phyloP scores from a whole-genome alignment of 2,797 vertebrate genomes.

The Epinephelus malabaricus region DNA sequence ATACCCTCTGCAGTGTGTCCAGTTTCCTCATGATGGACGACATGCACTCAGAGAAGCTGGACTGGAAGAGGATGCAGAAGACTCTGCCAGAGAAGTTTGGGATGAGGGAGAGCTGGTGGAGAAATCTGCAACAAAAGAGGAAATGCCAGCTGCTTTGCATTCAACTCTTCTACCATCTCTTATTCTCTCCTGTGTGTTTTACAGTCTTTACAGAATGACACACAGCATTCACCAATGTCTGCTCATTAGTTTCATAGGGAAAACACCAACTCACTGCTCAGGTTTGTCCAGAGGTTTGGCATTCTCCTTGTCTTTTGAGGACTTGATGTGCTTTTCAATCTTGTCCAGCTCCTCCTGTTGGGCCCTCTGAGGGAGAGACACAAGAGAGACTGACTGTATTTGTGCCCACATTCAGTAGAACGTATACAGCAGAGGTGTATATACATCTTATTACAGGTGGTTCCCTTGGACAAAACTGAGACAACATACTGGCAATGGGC shows the following conservation, averaged over 20 bases:
- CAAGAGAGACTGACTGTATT: background rate
- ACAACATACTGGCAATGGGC: background rate
- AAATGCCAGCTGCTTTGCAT: background rate
- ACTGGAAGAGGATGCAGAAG: conserved; percentile 97
- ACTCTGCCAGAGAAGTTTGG: conserved; percentile 96
- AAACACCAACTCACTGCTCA: conserved; percentile 91
- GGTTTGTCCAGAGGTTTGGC: conserved; percentile 96
- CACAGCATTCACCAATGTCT: background rate
- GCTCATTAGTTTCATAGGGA: background rate
- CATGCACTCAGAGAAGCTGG: conserved; percentile 94
- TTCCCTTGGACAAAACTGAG: background rate
- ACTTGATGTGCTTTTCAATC: conserved; percentile 95
- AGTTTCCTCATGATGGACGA: conserved; percentile 92
- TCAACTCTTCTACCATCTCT: background rate
- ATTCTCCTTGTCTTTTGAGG: conserved; percentile 93
- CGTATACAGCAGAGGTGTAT: background rate
- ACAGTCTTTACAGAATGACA: background rate
- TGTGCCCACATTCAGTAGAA: background rate
- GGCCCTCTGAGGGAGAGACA: conserved; percentile 88
- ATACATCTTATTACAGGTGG: background rate
- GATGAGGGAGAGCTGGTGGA: conserved; percentile 94
- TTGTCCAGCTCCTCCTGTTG: conserved; percentile 96
- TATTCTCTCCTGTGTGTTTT: background rate
- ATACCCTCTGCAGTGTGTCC: conserved; percentile 92
- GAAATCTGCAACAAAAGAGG: conserved; percentile 86